Base-by-base conservation (phyloP, 2,113 vertebrate species). In the Notarius lentiginosus region DNA sequence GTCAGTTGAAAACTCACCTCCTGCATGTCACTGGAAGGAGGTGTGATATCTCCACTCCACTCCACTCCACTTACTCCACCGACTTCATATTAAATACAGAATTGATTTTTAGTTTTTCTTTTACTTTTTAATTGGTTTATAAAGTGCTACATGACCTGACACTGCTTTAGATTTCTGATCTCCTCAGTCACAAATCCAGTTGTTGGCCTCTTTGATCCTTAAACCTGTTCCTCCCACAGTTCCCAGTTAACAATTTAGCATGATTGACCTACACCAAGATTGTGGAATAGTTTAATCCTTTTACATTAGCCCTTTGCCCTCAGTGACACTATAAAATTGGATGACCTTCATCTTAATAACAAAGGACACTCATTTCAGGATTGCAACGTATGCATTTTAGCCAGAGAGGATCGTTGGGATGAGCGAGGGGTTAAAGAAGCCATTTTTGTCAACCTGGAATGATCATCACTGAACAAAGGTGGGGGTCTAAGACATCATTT, bases 41-140 rank as follows among this genome's bases (percentile, higher is more conserved):
- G 55, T 5, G 8, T 6, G 77, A 58, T 58, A 79, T 18, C 53
- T 34, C 53, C 53, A 11, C 14, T 79, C n/a, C 51, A 30, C 27
- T 79, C 53, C n/a, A n/a, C n/a, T n/a, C n/a, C n/a, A 79, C 15
- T 58, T n/a, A 79, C 53, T 58, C 53, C 53, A 58, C 77, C 55
- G 77, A 7, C 55, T 79, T 79, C 27, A 58, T 58, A 79, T 79
- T 34, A 79, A 55, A 79, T 15, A 55, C 51, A 55, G n/a, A 79
- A 79, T 27, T 79, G 76, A 79, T 79, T 79, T 79, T 56, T 27
- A 56, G 76, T 6, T 27, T 56, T 55, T 41, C 41, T 41, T 41
- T 41, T 41, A 41, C 41, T 41, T 41, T 79, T 53, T 79, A 56
- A 79, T 79, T 56, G 53, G 76, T 79, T 56, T 17, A 79, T 79